Evolutionary conservation across 2,797 vertebrate genomes (phyloP).

Genomic region (Pseudochaenichthys georgianus): DNA sequence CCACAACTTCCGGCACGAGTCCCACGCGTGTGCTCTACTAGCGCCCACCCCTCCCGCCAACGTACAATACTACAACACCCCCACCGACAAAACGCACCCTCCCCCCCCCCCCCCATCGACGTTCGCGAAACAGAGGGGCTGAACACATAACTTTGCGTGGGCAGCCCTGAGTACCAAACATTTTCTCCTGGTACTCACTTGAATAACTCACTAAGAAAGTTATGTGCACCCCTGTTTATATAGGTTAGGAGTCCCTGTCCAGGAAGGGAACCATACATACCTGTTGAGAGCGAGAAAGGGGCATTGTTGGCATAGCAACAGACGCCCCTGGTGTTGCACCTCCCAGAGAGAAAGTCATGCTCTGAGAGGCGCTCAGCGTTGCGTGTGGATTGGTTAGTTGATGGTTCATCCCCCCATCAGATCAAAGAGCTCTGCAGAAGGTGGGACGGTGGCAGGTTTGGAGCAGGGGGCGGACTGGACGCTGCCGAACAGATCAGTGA

Average conservation of each 20-base stretch:
- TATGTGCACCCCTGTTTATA: no score
- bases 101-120: no score
- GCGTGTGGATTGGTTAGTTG: slow-evolving; percentile 81
- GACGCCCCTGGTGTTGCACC: slow-evolving; percentile 69
- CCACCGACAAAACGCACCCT: no score
- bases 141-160: no score
- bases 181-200: no score
- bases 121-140: no score
- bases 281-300: slow-evolving; percentile 81
- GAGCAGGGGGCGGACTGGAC: slow-evolving; percentile 71
- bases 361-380: slow-evolving; percentile 93
- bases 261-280: slow-evolving; percentile 42
- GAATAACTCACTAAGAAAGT: no score
- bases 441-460: slow-evolving; percentile 78
- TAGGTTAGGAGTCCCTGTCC: background rate
- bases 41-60: no score
- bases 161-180: no score
- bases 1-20: no score
- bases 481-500: slow-evolving; percentile 85
- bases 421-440: slow-evolving; percentile 93
- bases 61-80: no score
- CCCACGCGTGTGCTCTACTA: no score
- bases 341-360: slow-evolving; percentile 95
- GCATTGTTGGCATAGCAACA: slow-evolving; percentile 64
- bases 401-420: slow-evolving; percentile 89